Evolutionary conservation across 2,113 vertebrate species (phyloP), one percentile per base, ranked within the genome.

Genomic region (Psilopogon haemacephalus): DNA sequence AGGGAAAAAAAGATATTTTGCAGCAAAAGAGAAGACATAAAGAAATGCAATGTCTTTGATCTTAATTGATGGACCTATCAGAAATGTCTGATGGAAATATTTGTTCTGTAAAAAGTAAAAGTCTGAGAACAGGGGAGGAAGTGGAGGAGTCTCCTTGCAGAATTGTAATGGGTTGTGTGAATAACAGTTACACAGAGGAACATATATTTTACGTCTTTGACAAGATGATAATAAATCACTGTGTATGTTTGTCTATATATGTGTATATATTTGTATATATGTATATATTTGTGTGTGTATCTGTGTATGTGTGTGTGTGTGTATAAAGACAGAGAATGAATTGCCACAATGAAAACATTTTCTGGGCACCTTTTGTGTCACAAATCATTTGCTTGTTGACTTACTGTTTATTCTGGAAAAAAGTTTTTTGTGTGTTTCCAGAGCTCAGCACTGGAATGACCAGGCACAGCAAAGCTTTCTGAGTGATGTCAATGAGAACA

Each of bases 401-500:
- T 58, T 72, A 17, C 20, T 80, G 44, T 70, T 80, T 68, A 42
- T 30, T 63, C 26, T 42, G 42, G 46, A 60, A 70, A 8, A 84
- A 69, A 63, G 28, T 6, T 9, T 9, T 24, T 75, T 59, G 6
- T 1, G 2, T 67, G 37, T 33, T 86, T 32, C 28, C 46, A 67
- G 40, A 35, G 52, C 17, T 32, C 20, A 17, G 40, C 1, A 0
- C 48, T 32, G 64, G 35, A 35, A 87, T 44, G 3, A 69, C n/a
- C 7, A n/a, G n/a, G 76, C 62, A 80, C 18, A 55, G 37, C 24
- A 88, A 63, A 74, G 5, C 16, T 59, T 80, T 58, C 64, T 50
- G 58, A 26, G 76, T 81, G 76, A 77, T 81, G 71, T 26, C 60
- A 88, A 71, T 80, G 55, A 80, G 65, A 77, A 28, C 21, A 70